phyloP scores from a whole-genome alignment of 1,140 invertebrate species.

The Hylaeus anthracinus region DNA sequence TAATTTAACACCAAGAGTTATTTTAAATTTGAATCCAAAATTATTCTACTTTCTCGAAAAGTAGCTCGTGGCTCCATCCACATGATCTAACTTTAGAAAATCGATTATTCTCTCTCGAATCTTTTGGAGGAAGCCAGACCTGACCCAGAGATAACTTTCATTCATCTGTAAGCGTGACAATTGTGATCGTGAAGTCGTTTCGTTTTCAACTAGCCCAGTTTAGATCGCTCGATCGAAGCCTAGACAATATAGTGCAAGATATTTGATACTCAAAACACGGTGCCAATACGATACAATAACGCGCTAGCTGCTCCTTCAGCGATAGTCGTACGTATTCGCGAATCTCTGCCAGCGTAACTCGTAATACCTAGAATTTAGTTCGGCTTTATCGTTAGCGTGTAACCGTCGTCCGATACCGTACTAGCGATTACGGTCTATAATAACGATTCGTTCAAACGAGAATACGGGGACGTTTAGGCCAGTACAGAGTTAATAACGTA shows the following conservation, averaged over 20 bases:
- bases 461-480: constrained; percentile 40
- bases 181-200: not conserved
- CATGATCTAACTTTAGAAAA: no score
- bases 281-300: constrained; percentile 10
- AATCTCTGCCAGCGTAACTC: constrained; percentile 5
- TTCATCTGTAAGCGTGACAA: not conserved
- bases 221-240: constrained; percentile 1
- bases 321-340: not conserved
- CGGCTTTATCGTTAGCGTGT: constrained; percentile 15
- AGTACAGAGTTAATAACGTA: constrained; percentile 11
- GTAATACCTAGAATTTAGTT: constrained; percentile 12
- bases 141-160: not conserved
- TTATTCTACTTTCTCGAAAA: no score
- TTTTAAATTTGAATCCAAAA: no score
- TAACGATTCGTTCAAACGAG: constrained; percentile 12
- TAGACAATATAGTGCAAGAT: constrained; percentile 2
- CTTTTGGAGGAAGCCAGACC: not conserved
- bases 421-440: not conserved
- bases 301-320: constrained; percentile 1
- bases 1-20: no score
- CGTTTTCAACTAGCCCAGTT: not conserved
- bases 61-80: no score
- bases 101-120: not conserved
- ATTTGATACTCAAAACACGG: constrained; percentile 24
- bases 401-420: constrained; percentile 9